Evolutionary conservation across 2,113 vertebrate species (phyloP).

Genomic region (Ancistrus triradiatus): DNA sequence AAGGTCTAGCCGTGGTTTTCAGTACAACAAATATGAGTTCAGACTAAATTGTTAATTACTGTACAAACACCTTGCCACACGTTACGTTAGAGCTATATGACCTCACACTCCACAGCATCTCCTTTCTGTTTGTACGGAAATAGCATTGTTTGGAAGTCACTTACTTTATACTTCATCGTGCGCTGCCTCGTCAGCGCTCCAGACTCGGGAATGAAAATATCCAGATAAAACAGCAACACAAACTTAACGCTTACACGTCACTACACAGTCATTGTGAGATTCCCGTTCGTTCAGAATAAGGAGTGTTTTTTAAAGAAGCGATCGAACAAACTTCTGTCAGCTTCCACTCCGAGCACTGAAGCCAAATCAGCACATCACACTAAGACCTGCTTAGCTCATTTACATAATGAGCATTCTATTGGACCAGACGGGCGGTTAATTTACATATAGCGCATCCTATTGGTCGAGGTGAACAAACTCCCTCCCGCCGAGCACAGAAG

Average conservation of each 20-base stretch:
- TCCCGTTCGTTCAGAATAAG: no score
- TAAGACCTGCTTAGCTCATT: conserved; percentile 19
- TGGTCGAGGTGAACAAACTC: conserved; percentile 40
- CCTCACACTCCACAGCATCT: no score
- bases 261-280: neutral
- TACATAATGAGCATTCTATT: conserved; percentile 51
- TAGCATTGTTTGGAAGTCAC: conserved; percentile 33
- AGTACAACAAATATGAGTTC: no score
- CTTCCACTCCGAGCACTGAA: neutral
- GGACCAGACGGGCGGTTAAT: conserved; percentile 31
- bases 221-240: conserved; percentile 28
- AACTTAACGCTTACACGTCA: neutral
- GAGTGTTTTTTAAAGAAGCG: no score
- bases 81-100: no score
- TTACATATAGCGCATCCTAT: conserved; percentile 46
- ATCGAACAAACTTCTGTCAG: neutral
- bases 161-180: conserved; percentile 75
- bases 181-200: conserved; percentile 17
- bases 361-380: conserved; percentile 12
- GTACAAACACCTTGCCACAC: no score
- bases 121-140: conserved; percentile 4
- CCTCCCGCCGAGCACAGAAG: neutral
- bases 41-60: no score
- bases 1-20: no score
- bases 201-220: conserved; percentile 56